Percentiles rank a stretch among this genome's conserved stretches.
Conservation (phyloP, 1,140 invertebrate species). For the Arctopsyche grandis region DNA sequence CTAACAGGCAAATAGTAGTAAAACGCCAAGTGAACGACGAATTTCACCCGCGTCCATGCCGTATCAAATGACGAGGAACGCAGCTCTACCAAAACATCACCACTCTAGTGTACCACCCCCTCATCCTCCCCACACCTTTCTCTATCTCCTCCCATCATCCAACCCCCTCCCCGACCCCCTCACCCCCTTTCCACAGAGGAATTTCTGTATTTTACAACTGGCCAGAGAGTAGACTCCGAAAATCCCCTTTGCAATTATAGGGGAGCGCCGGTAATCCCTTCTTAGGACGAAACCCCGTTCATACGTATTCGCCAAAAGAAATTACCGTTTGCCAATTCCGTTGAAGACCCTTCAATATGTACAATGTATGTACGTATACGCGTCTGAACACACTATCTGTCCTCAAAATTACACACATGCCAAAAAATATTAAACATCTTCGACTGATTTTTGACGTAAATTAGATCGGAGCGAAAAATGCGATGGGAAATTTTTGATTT, state of each 20-base stretch:
- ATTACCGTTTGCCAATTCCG: conserved; percentile 21
- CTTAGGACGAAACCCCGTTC: conserved; percentile 32
- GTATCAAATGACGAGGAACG: background rate
- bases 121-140: too few relatives aligned
- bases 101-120: too few relatives aligned
- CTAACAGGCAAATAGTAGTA: background rate
- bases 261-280: conserved; percentile 44
- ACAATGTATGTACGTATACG: conserved; percentile 8
- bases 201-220: conserved; percentile 7
- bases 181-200: background rate
- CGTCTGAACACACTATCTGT: too few relatives aligned
- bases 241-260: conserved; percentile 47
- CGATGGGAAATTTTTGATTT: too few relatives aligned
- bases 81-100: too few relatives aligned
- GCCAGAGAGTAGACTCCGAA: conserved; percentile 26
- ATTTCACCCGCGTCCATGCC: background rate
- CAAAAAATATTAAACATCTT: too few relatives aligned
- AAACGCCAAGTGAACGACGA: background rate
- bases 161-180: background rate
- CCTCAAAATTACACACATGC: too few relatives aligned
- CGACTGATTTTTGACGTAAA: too few relatives aligned
- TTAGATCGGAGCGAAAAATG: too few relatives aligned
- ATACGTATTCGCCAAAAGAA: conserved; percentile 17
- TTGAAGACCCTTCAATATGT: background rate
- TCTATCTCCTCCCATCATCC: too few relatives aligned